Conservation (phyloP, 2,113 vertebrate genomes). For the Tyrannus savana region DNA sequence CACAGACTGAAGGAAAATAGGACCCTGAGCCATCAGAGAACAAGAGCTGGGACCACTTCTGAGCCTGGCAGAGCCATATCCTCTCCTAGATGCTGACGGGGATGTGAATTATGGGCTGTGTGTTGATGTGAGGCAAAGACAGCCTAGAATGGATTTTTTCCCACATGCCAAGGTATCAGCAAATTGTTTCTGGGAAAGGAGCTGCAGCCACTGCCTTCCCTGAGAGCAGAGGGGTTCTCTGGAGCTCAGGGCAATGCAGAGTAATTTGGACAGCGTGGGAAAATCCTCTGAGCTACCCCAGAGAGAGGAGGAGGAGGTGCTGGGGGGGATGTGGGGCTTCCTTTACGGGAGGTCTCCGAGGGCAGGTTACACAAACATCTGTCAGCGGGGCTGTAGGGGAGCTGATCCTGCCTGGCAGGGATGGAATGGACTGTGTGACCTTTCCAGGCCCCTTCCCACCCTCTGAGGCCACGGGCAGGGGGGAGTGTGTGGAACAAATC, state of each 20-base stretch:
- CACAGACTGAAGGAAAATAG: not conserved
- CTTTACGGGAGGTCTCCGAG: conserved; percentile 14
- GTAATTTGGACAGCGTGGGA: not conserved
- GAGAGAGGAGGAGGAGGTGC: conserved; percentile 15
- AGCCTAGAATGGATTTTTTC: not conserved
- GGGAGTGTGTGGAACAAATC: not conserved
- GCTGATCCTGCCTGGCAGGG: conserved; percentile 17
- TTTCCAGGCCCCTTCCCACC: conserved; percentile 29
- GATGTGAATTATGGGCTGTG: not conserved
- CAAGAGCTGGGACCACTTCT: not conserved
- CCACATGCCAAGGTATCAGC: not conserved
- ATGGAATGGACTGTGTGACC: not conserved
- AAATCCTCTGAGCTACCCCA: conserved; percentile 22
- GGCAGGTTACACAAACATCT: conserved; percentile 67
- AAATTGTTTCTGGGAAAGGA: conserved; percentile 24
- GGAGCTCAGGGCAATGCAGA: not conserved
- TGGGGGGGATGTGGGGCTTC: not conserved
- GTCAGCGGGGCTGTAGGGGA: not conserved
- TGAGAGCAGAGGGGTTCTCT: not conserved
- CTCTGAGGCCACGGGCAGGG: not conserved
- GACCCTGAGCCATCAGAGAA: not conserved
- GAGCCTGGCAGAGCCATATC: not conserved
- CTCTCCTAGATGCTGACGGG: not conserved
- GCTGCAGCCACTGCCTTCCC: not conserved
- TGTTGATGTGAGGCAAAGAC: not conserved